These are phyloP conservation scores for Porites rus DNA, from an alignment of 92 coral and sea anemone genomes.

Conservation along the genomic window DNA sequence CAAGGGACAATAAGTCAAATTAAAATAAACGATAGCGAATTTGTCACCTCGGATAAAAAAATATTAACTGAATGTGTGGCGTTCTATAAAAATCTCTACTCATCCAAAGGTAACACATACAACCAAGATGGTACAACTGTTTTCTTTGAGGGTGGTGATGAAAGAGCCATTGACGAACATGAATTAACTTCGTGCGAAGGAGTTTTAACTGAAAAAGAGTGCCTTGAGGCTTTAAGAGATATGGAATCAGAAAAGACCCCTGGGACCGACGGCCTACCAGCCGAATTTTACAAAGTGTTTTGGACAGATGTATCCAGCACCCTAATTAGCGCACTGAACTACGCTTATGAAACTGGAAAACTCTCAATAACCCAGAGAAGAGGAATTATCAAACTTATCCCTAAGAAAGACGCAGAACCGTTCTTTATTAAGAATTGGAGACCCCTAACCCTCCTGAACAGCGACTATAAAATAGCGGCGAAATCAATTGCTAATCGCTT, in stretches of 20 bases:
- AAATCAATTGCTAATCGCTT: conserved; percentile 16
- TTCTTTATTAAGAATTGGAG: conserved; percentile 19
- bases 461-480: conserved; percentile 27
- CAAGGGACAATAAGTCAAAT: conserved; percentile 39
- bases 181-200: conserved; percentile 21
- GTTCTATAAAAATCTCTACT: conserved; percentile 22
- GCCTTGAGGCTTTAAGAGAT: conserved; percentile 14
- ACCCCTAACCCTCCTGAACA: conserved; percentile 18
- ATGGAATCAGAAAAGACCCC: conserved; percentile 38
- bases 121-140: conserved; percentile 3
- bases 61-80: conserved; percentile 29
- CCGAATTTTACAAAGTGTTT: too few species aligned
- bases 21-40: conserved; percentile 2
- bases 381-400: conserved; percentile 13
- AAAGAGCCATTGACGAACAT: background rate
- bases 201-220: conserved; percentile 14
- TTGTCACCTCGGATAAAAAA: conserved; percentile 38
- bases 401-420: conserved; percentile 22
- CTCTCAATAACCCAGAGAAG: background rate
- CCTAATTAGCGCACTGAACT: conserved; percentile 19
- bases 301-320: background rate
- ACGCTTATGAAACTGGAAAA: conserved; percentile 16
- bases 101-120: conserved; percentile 10
- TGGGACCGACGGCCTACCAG: conserved; percentile 11
- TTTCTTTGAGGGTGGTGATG: conserved; percentile 6